Evolutionary conservation across 2,113 vertebrate species (phyloP).

Genomic region (Alligator mississippiensis): DNA sequence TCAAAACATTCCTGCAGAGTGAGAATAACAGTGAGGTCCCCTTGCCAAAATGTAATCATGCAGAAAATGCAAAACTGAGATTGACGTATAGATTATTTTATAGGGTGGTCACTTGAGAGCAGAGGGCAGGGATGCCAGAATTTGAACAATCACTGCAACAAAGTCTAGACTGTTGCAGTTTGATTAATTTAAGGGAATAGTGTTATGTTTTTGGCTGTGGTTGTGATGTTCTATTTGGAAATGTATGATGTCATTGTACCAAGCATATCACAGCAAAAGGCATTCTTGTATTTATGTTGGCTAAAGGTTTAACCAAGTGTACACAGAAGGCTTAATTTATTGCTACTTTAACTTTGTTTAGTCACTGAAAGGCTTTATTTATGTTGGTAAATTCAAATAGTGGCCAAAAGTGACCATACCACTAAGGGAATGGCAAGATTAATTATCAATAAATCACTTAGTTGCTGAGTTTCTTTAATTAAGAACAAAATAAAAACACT

Average conservation of each 20-base stretch:
- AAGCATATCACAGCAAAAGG: slow-evolving; percentile 76
- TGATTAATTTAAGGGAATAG: slow-evolving; percentile 77
- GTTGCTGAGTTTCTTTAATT: slow-evolving; percentile 82
- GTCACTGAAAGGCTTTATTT: slow-evolving; percentile 82
- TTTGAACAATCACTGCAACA: slow-evolving; percentile 37
- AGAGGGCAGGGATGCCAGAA: slow-evolving; percentile 61
- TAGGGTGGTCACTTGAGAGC: slow-evolving; percentile 71
- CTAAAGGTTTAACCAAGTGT: slow-evolving; percentile 77
- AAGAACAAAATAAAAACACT: slow-evolving; percentile 23
- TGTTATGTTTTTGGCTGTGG: slow-evolving; percentile 66
- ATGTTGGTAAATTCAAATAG: slow-evolving; percentile 81
- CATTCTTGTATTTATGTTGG: slow-evolving; percentile 82
- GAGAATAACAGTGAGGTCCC: slow-evolving; percentile 59
- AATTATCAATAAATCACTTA: slow-evolving; percentile 81
- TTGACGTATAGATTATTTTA: slow-evolving; percentile 78
- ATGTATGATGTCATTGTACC: slow-evolving; percentile 81
- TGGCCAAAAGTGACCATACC: slow-evolving; percentile 79
- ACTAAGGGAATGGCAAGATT: slow-evolving; percentile 78
- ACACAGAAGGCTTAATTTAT: slow-evolving; percentile 80
- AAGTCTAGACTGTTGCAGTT: slow-evolving; percentile 76
- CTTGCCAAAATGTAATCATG: slow-evolving; percentile 81
- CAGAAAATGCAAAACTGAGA: slow-evolving; percentile 80
- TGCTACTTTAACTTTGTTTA: slow-evolving; percentile 83
- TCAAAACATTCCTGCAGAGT: slow-evolving; percentile 74
- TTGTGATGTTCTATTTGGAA: slow-evolving; percentile 72